Base-by-base conservation (phyloP, 1,140 invertebrate species). In the Camponotus floridanus region DNA sequence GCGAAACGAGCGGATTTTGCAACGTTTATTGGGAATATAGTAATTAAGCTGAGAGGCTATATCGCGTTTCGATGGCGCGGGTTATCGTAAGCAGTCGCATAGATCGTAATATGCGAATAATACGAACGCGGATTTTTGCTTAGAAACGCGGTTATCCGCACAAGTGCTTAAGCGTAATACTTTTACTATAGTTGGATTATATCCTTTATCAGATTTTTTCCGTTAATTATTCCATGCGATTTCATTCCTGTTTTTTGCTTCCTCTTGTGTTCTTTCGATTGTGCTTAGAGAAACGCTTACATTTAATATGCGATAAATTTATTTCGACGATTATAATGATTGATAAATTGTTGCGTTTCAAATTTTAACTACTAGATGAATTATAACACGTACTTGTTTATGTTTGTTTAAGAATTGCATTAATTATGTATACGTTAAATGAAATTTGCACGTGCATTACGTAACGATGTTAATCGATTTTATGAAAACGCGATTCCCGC, bases 11-110 rank as follows among this genome's bases (percentile, higher is more conserved):
- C n/a, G 45, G 39, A 8, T 71, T 61, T 61, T 21, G 39, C 31
- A 21, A 61, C 79, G 68, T 59, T 83, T 83, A 83, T 73, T 74
- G 79, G 55, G 39, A 83, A 61, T 74, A 67, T 31, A 31, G 48
- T 67, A 83, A 84, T 85, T 76, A 68, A 87, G 42, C 70, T 6
- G 79, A 26, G 70, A 39, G 39, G 42, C 15, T 36, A 48, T 48
- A 48, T 48, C 26, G 48, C 31, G 48, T 71, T 42, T 4, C 33
- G 15, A 26, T 71, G 4, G 1, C n/a, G 45, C 39, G 61, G 31
- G 26, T 13, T 42, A 36, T 67, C 51, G 61, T 51, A 33, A 61
- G 36, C 55, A 76, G 4, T 31, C 18, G 45, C n/a, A 4, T 73
- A 36, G 39, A 70, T 81, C 13, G 55, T 68, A 70, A 80, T 70